These are phyloP conservation scores for Drosophila littoralis DNA, from an alignment of 1,140 invertebrate genomes.

Conservation along the genomic window DNA sequence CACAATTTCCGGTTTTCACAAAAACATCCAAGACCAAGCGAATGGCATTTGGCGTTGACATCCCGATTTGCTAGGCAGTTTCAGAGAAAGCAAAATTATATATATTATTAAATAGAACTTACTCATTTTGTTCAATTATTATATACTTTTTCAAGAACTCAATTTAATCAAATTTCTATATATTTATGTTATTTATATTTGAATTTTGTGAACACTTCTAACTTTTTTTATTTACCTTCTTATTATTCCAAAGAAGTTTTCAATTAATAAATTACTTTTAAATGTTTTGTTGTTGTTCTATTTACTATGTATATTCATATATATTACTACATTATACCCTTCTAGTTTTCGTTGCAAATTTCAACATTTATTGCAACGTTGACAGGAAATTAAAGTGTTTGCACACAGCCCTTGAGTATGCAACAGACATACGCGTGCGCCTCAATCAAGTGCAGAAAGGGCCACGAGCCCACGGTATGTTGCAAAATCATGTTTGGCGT, in stretches of 20 bases:
- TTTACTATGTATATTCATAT: too few relatives aligned
- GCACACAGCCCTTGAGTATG: not conserved
- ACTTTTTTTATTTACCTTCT: too few relatives aligned
- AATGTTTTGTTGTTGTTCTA: too few relatives aligned
- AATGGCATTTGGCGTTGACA: constrained; percentile 3
- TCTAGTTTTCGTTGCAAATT: not conserved
- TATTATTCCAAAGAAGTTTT: too few relatives aligned
- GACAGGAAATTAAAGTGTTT: constrained; percentile 57
- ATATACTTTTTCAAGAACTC: too few relatives aligned
- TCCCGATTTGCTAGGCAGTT: not conserved
- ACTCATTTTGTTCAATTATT: too few relatives aligned
- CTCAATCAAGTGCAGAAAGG: constrained; percentile 32
- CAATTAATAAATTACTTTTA: too few relatives aligned
- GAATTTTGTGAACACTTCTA: too few relatives aligned
- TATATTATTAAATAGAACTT: too few relatives aligned
- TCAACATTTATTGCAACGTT: constrained; percentile 30
- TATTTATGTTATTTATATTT: too few relatives aligned
- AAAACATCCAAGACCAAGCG: constrained; percentile 41
- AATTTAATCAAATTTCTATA: too few relatives aligned
- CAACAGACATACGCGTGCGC: constrained; percentile 14
- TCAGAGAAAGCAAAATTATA: not conserved
- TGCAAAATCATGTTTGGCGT: not conserved
- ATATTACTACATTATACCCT: too few relatives aligned
- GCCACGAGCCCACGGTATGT: constrained; percentile 13
- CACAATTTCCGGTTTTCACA: constrained; percentile 69